Evolutionary conservation across 1,140 invertebrate species (phyloP).

Genomic region (Saccostrea echinata): DNA sequence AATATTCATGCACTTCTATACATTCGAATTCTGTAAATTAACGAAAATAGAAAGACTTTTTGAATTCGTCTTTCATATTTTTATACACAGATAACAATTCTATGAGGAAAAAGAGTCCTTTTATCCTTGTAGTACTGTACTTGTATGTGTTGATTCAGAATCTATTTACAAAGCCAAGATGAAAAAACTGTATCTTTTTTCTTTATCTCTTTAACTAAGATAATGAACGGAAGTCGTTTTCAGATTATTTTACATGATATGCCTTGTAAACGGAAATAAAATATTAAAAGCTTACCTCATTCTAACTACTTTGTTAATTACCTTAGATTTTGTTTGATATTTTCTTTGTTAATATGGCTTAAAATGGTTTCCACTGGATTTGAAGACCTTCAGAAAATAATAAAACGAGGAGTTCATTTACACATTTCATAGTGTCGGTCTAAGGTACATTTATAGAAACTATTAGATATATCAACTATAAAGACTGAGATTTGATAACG

Average conservation of each 20-base stretch:
- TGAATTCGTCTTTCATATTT: too few relatives aligned
- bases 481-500: too few relatives aligned
- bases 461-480: too few relatives aligned
- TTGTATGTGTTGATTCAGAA: too few relatives aligned
- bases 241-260: not conserved
- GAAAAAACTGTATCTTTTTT: not conserved
- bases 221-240: not conserved
- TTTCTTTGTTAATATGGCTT: not conserved
- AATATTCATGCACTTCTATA: too few relatives aligned
- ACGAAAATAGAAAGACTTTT: too few relatives aligned
- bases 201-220: not conserved
- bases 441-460: too few relatives aligned
- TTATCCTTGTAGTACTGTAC: too few relatives aligned
- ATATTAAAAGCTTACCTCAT: not conserved
- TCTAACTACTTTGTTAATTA: not conserved
- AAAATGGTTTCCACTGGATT: not conserved
- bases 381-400: not conserved
- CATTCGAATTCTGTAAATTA: too few relatives aligned
- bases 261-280: not conserved
- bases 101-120: too few relatives aligned
- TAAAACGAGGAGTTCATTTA: not conserved
- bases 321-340: constrained; percentile 19
- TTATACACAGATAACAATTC: too few relatives aligned
- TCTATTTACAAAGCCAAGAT: not conserved
- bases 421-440: too few relatives aligned